phyloP scores from a whole-genome alignment of 2,888 invertebrate species.

The Drosophila mimica region DNA sequence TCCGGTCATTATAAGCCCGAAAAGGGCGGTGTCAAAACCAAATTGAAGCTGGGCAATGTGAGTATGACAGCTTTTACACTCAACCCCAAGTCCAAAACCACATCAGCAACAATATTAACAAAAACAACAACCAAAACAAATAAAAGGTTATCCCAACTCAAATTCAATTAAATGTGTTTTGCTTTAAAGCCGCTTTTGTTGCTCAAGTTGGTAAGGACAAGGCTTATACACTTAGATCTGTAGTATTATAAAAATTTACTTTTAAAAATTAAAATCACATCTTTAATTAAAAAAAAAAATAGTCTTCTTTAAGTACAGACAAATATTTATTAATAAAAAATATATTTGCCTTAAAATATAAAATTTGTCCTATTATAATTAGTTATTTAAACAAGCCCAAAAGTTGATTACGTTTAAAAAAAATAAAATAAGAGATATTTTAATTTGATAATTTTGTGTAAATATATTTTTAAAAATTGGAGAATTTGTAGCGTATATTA shows the following conservation, averaged over 20 bases:
- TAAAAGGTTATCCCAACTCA: background rate
- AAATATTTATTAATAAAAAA: background rate
- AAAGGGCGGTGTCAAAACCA: constrained; percentile 91
- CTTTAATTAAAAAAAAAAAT: background rate
- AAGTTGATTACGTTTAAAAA: background rate
- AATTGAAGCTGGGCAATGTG: constrained; percentile 97
- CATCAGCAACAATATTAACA: background rate
- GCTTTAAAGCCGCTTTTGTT: constrained; percentile 18
- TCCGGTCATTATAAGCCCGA: constrained; percentile 98
- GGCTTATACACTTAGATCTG: background rate
- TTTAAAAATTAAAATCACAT: background rate
- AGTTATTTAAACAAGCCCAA: background rate
- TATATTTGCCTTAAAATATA: too few relatives aligned
- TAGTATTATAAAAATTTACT: background rate
- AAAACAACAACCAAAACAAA: constrained; percentile 4
- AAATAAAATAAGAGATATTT: background rate
- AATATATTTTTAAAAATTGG: background rate
- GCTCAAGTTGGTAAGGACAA: background rate
- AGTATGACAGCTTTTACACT: constrained; percentile 85
- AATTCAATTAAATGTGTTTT: constrained; percentile 42
- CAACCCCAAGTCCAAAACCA: constrained; percentile 7
- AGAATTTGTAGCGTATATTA: background rate
- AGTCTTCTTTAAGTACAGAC: background rate
- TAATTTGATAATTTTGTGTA: background rate
- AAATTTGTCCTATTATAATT: too few relatives aligned